Base-by-base conservation (phyloP, 2,113 vertebrate genomes). In the Sarotherodon lohbergeri region DNA sequence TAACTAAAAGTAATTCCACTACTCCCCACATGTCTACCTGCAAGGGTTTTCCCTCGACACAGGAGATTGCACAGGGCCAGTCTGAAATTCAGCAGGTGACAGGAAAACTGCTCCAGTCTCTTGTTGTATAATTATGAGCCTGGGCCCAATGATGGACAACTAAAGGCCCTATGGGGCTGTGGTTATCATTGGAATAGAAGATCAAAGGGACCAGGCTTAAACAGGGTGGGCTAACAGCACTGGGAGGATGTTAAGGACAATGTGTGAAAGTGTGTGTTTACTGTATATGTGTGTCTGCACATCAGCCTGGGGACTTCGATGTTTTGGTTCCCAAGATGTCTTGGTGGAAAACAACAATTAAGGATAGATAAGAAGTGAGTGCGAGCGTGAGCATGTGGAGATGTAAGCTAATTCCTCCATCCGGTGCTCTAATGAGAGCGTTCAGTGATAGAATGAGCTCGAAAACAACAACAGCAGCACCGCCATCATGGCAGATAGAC, bases 321-420 rank as follows among this genome's bases (percentile, higher is more conserved):
- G 84, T 91, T 94, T 90, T 93, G 87, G 84, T 88, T 90, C 78
- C 81, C 82, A 92, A 92, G 84, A 91, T 27, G 86, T 91, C 90
- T 90, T 81, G 2, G 68, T 78, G 91, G 90, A 91, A 93, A 94
- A 94, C 87, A 89, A 93, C 93, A 92, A 93, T 94, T 93, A 92
- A 81, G 83, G 88, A 83, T n/a, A 73, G 90, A 92, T 87, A 90
- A 90, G 81, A 79, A 84, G 85, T 63, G 43, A 85, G 50, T 46
- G 46, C 12, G 59, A 82, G 90, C 14, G 78, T n/a, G 57, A 87
- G 83, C 89, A 87, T 55, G 80, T 39, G 13, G 87, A 84, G 81
- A 89, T 88, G 89, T 66, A 59, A 86, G 89, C 85, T 87, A 89
- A 90, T 90, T 84, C 57, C 19, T 88, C 56, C 66, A 88, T 88